phyloP scores from a whole-genome alignment of 2,888 invertebrate genomes.

The Kuschelorhynchus macadamiae region DNA sequence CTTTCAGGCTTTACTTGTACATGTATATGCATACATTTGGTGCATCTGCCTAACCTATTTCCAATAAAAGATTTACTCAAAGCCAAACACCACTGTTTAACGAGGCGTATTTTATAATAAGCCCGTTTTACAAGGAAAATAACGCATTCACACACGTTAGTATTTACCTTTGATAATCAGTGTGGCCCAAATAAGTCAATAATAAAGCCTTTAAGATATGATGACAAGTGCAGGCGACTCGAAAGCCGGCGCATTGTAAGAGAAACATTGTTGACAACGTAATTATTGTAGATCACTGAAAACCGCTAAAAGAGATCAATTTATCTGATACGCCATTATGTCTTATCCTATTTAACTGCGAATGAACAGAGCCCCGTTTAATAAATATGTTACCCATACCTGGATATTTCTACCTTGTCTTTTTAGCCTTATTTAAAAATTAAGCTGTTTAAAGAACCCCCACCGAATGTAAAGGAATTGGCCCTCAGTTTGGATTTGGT shows the following conservation, averaged over 20 bases:
- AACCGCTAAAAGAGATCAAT: neutral
- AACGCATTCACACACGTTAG: neutral
- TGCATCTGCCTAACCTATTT: too few relatives aligned
- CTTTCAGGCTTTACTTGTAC: too few relatives aligned
- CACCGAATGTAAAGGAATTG: too few relatives aligned
- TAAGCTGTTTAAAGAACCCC: too few relatives aligned
- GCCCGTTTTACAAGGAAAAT: slow-evolving; percentile 8
- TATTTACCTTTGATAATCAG: slow-evolving; percentile 5
- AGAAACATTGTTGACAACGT: slow-evolving; percentile 4
- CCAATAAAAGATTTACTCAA: neutral
- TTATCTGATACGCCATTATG: neutral
- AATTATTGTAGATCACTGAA: neutral
- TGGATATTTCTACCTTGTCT: too few relatives aligned
- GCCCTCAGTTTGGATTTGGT: too few relatives aligned
- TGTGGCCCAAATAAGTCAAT: slow-evolving; percentile 12
- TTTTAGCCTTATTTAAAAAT: too few relatives aligned
- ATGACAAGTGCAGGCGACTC: slow-evolving; percentile 2
- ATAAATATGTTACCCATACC: too few relatives aligned
- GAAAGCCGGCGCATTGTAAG: slow-evolving; percentile 1
- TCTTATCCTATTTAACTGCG: slow-evolving; percentile 4
- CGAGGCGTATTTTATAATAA: neutral
- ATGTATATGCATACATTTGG: too few relatives aligned
- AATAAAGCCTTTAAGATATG: neutral
- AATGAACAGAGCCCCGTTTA: too few relatives aligned
- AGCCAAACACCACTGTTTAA: neutral